Base-by-base conservation (phyloP, 2,113 vertebrate species). In the Mobula hypostoma region DNA sequence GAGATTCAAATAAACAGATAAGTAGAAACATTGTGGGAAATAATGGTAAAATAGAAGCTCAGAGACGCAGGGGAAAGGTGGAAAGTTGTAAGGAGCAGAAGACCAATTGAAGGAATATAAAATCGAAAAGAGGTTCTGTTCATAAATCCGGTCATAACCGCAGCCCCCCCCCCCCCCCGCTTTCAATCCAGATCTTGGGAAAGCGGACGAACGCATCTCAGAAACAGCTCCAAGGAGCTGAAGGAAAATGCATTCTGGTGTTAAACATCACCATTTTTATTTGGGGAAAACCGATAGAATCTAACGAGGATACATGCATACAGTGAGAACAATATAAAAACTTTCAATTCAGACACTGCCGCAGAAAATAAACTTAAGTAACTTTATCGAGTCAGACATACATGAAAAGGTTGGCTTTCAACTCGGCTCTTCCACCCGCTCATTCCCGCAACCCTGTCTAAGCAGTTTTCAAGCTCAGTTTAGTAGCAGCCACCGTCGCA, bases 1-100 rank as follows among this genome's bases (percentile, higher is more conserved):
- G 95, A 95, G 95, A 95, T 95, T 95, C 95, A 95, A 95, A 96
- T 95, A 95, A 95, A 96, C 12, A 5, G 58, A 87, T 0, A 29
- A 17, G 2, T 36, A 48, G 82, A 9, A 9, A 29, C 27, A 96
- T 94, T 95, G 95, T 95, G 95, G 95, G 94, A 94, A 95, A 95
- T 94, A 95, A 94, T 94, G 21, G 95, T 94, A 94, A 93, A n/a
- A 82, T 94, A 95, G 95, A 94, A 94, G 95, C 12, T 7, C 0
- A n/a, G 29, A 12, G 11, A 24, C n/a, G 9, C 21, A 21, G 8
- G 82, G 19, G 32, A 77, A 94, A 94, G 93, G 17, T 27, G 77
- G 94, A 95, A 95, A 56, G 83, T 87, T 95, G 94, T 95, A 94
- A 94, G 94, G 94, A 95, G 95, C 94, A 94, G 68, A 17, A 2